Evolutionary conservation across 2,888 invertebrate genomes (phyloP).

Genomic region (Hymenopus coronatus): DNA sequence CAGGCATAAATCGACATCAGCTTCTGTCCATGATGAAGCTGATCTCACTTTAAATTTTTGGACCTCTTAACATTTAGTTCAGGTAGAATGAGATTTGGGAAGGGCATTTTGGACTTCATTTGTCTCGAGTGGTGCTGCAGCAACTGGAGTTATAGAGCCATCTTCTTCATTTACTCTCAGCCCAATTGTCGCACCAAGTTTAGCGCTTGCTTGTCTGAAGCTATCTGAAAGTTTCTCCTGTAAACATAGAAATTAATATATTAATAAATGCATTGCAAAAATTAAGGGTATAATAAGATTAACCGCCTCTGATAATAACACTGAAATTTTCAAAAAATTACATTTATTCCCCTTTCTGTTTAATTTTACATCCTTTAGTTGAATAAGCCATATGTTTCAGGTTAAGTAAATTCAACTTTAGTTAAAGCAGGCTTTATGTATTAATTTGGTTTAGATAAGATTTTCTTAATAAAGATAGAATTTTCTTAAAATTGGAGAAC

Average conservation of each 20-base stretch:
- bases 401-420: no score
- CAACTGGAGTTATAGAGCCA: constrained; percentile 45
- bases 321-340: no score
- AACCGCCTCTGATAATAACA: no score
- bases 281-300: no score
- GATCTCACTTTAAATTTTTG: neutral
- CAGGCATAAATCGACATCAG: neutral
- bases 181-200: constrained; percentile 81
- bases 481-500: no score
- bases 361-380: no score
- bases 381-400: no score
- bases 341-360: no score
- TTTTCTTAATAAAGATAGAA: no score
- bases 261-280: neutral
- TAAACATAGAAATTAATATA: neutral
- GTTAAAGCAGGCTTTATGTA: no score
- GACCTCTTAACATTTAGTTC: neutral
- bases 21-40: neutral
- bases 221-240: constrained; percentile 67
- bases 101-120: constrained; percentile 22
- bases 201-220: constrained; percentile 79
- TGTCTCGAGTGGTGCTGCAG: constrained; percentile 37
- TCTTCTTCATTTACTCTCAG: constrained; percentile 70
- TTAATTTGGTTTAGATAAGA: no score
- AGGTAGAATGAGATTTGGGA: constrained; percentile 18